phyloP scores from a whole-genome alignment of 2,888 invertebrate genomes.

The Volucella bombylans region DNA sequence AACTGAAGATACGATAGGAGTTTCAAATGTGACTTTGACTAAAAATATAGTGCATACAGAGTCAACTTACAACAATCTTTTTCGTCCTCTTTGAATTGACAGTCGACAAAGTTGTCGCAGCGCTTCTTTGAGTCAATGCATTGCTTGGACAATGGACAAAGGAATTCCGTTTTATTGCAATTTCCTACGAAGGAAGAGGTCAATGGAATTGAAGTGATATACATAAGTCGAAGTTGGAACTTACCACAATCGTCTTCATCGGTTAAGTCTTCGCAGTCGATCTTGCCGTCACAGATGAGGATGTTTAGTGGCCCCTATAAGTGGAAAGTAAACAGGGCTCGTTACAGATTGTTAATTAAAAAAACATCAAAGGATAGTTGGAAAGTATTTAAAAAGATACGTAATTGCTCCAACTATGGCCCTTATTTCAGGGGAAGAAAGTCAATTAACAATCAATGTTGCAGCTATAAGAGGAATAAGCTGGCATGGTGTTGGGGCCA shows the following conservation, averaged over 20 bases:
- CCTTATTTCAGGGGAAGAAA: too few relatives aligned
- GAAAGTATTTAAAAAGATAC: too few relatives aligned
- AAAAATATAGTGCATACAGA: conserved; percentile 44
- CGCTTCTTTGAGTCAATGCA: conserved; percentile 86
- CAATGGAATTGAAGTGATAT: neutral
- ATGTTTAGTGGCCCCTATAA: conserved; percentile 81
- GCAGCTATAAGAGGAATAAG: too few relatives aligned
- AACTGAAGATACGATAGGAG: conserved; percentile 83
- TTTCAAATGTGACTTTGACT: neutral
- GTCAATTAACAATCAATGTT: too few relatives aligned
- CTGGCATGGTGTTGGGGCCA: too few relatives aligned
- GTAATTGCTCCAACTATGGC: too few relatives aligned
- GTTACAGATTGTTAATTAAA: too few relatives aligned
- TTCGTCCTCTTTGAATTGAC: conserved; percentile 89
- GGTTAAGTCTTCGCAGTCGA: conserved; percentile 88
- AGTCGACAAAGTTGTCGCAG: conserved; percentile 87
- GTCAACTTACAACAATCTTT: conserved; percentile 87
- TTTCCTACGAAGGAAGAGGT: conserved; percentile 82
- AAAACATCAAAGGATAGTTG: too few relatives aligned
- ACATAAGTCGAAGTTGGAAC: conserved; percentile 67
- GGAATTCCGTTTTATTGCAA: conserved; percentile 85
- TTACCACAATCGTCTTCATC: conserved; percentile 90
- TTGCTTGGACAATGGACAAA: conserved; percentile 86
- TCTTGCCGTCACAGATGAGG: conserved; percentile 89
- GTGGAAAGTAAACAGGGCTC: neutral